phyloP scores from a whole-genome alignment of 2,888 invertebrate species.

The Drosophila meridiana region DNA sequence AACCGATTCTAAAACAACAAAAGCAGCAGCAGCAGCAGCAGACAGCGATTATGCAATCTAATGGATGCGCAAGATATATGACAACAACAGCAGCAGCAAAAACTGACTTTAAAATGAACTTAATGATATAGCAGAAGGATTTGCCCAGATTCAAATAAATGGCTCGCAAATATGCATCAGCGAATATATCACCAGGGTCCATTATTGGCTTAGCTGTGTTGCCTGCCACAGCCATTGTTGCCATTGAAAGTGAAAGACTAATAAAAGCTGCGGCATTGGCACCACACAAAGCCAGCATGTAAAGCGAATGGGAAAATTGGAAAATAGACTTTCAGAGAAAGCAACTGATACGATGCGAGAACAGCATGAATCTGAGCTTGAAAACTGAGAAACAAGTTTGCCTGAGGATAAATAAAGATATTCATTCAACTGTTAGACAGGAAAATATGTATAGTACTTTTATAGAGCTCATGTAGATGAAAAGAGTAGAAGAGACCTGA shows the following conservation, averaged over 20 bases:
- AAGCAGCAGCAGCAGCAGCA: not conserved
- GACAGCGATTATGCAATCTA: constrained; percentile 41
- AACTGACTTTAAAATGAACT: constrained; percentile 33
- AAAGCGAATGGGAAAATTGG: not conserved
- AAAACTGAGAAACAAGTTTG: no score
- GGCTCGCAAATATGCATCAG: constrained; percentile 8
- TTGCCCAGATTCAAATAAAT: constrained; percentile 2
- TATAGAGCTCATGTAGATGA: no score
- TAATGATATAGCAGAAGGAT: constrained; percentile 37
- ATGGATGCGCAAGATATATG: constrained; percentile 46
- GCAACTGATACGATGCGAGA: not conserved
- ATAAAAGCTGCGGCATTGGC: not conserved
- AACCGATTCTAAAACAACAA: constrained; percentile 13
- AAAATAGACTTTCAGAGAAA: not conserved
- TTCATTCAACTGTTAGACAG: not conserved
- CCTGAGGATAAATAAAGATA: not conserved
- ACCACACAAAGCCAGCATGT: not conserved
- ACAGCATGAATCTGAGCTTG: not conserved
- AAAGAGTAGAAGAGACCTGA: no score
- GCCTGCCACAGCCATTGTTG: not conserved
- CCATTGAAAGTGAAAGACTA: not conserved
- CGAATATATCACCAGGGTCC: constrained; percentile 10
- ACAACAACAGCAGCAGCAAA: constrained; percentile 22
- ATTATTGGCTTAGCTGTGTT: constrained; percentile 8
- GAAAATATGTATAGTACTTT: not conserved